Evolutionary conservation across 1,140 invertebrate genomes (phyloP).

Genomic region (Cydia amplana): DNA sequence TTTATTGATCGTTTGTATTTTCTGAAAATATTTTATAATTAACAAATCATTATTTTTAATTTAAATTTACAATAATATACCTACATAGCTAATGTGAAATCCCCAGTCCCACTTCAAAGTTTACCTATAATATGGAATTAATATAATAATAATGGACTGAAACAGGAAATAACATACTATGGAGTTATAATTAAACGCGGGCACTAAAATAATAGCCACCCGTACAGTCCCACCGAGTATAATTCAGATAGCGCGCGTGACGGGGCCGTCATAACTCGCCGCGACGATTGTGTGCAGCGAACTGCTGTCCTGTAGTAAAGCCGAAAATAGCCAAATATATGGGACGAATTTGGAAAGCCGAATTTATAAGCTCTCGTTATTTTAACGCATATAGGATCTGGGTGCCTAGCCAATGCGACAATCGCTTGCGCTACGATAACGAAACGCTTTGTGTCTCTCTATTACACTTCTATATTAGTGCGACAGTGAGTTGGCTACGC

Average conservation of each 20-base stretch:
- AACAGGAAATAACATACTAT: neutral
- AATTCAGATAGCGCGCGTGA: slow-evolving; percentile 27
- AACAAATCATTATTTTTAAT: too few species aligned
- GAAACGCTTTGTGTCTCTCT: too few species aligned
- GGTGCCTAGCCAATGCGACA: too few species aligned
- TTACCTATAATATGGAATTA: neutral
- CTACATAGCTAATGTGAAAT: too few species aligned
- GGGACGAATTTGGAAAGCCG: neutral
- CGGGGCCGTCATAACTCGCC: slow-evolving; percentile 25
- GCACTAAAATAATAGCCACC: neutral
- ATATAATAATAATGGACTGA: neutral
- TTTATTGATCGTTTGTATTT: too few species aligned
- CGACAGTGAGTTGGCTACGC: too few species aligned
- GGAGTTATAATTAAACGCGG: slow-evolving; percentile 19
- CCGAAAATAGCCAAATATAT: neutral
- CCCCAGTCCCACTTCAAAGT: too few species aligned
- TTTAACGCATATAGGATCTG: neutral
- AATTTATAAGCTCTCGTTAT: neutral
- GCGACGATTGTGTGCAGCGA: slow-evolving; percentile 20
- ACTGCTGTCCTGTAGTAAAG: neutral
- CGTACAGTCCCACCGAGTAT: slow-evolving; percentile 14
- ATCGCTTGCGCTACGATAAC: too few species aligned
- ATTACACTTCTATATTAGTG: too few species aligned
- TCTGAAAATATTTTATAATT: too few species aligned
- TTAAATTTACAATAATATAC: too few species aligned